Evolutionary conservation across 2,113 vertebrate species (phyloP).

Genomic region (Petrocephalus microphthalmus): DNA sequence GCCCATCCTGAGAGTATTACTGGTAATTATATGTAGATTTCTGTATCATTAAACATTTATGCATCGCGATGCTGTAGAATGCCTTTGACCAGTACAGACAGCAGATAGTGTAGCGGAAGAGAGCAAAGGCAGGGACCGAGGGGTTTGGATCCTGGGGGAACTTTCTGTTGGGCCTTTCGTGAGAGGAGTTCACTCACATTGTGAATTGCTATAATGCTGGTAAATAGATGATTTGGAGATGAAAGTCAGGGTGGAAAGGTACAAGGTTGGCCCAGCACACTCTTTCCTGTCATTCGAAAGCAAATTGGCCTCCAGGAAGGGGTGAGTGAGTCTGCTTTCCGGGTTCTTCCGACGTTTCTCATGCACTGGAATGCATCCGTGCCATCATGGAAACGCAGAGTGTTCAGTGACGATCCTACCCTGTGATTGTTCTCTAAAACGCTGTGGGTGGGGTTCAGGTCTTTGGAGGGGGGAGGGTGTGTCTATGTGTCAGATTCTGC

Average conservation of each 20-base stretch:
- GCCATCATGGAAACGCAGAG: background rate
- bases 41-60: background rate
- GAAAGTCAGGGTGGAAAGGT: background rate
- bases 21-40: background rate
- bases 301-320: background rate
- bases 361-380: background rate
- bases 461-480: background rate
- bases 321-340: background rate
- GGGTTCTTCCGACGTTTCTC: background rate
- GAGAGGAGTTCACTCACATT: background rate
- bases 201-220: background rate
- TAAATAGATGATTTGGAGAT: background rate
- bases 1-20: background rate
- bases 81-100: too few species aligned
- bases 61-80: too few species aligned
- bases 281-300: background rate
- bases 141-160: too few species aligned
- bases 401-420: background rate
- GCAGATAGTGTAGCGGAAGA: too few species aligned
- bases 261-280: background rate
- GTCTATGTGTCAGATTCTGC: background rate
- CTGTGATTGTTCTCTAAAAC: background rate
- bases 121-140: too few species aligned
- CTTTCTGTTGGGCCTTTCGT: background rate
- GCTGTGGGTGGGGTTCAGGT: background rate